Base-by-base conservation (phyloP, 2,113 vertebrate genomes). In the Actenoides hombroni region DNA sequence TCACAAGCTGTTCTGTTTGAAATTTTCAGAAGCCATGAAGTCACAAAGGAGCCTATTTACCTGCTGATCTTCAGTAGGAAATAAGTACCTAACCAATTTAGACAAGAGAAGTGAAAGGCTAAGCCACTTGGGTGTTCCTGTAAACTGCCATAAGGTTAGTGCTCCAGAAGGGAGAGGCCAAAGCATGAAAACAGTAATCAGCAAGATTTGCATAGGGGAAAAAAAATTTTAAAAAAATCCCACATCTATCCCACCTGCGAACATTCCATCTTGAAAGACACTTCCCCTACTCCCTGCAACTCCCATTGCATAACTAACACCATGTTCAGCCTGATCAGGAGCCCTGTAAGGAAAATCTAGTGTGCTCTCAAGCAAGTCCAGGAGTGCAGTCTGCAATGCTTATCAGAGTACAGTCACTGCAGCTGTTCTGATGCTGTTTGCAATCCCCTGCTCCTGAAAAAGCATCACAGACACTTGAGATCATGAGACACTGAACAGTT, bases 151-250 rank as follows among this genome's bases (percentile, higher is more conserved):
- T n/a, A 73, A 2, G 42, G 63, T 76, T 90, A 37, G 25, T 8
- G 33, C 53, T 92, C 48, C 77, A 88, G 28, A 69, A 75, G 74
- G 88, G 61, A 82, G 78, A 71, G 56, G 85, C 29, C 48, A 81
- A 75, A 91, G 69, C 35, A 86, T n/a, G 80, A 95, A 94, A 90
- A 90, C 84, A 95, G 26, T 92, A 88, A 95, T 83, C 94, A 83
- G 46, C 3, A 44, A 53, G 11, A 93, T 92, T 88, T 96, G 88
- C 88, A 94, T 86, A 29, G 19, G 9, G 31, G 16, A 3, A 1
- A 0, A 15, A n/a, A 8, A 37, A 57, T 40, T 40, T 40, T 11
- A 51, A 51, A 10, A 16, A 35, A 26, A 37, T n/a, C 64, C 46
- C 74, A 69, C 86, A 83, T 90, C 80, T 61, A 53, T 86, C 94